phyloP scores from a whole-genome alignment of 2,888 invertebrate species.

The Arrhopalites spinosus region DNA sequence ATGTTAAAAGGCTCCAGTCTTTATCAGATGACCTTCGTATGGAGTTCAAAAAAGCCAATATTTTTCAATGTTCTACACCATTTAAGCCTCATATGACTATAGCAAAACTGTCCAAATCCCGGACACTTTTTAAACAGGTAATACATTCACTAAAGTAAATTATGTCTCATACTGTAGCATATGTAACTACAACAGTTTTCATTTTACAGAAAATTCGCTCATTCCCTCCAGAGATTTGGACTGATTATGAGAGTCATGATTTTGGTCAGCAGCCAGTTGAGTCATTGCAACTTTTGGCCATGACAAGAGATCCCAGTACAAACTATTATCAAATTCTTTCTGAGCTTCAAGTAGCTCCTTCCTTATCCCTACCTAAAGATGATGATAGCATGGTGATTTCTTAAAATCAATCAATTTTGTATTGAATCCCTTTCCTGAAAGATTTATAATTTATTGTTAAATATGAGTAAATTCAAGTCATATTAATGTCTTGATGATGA shows the following conservation, averaged over 20 bases:
- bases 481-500: no score
- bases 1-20: conserved; percentile 32
- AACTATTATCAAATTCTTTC: conserved; percentile 21
- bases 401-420: no score
- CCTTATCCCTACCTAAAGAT: no score
- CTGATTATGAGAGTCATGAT: neutral
- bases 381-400: no score
- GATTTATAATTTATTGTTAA: no score
- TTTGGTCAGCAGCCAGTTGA: conserved; percentile 26
- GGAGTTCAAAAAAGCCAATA: conserved; percentile 38
- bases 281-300: conserved; percentile 12
- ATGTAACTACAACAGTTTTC: no score
- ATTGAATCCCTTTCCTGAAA: no score
- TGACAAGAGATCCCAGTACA: conserved; percentile 15
- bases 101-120: conserved; percentile 46
- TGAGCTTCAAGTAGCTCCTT: neutral
- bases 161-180: no score
- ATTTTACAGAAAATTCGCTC: conserved; percentile 7
- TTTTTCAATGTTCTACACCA: conserved; percentile 37
- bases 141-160: neutral
- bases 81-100: conserved; percentile 50
- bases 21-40: conserved; percentile 36
- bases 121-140: conserved; percentile 45
- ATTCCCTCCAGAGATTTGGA: conserved; percentile 20
- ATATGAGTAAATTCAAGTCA: no score